Percentiles rank a stretch among this genome's conserved stretches.
Conservation (phyloP, 2,888 invertebrate genomes). For the Rotaria macrura region DNA sequence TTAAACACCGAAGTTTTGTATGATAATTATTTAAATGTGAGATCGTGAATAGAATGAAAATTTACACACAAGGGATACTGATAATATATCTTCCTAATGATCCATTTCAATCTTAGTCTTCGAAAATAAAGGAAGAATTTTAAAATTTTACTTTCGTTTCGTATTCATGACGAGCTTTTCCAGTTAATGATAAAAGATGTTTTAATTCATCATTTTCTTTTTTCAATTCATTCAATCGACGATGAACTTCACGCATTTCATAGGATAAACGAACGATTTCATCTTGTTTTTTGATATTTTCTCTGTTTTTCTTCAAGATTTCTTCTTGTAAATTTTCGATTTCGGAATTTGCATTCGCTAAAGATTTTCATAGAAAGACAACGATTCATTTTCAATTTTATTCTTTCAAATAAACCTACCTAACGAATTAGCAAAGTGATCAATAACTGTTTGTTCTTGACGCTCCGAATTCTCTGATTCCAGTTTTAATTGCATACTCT, state of each 20-base stretch:
- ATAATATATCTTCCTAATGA: too few species aligned
- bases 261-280: not conserved
- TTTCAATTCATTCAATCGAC: not conserved
- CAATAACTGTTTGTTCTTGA: not conserved
- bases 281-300: not conserved
- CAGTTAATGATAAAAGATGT: not conserved
- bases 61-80: too few species aligned
- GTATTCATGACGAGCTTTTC: not conserved
- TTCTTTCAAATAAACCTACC: not conserved
- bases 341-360: not conserved
- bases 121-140: not conserved
- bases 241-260: not conserved
- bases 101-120: too few species aligned
- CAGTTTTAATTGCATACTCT: not conserved
- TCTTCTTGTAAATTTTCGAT: not conserved
- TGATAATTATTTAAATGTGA: too few species aligned
- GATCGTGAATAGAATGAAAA: too few species aligned
- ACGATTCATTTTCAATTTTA: too few species aligned
- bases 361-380: not conserved
- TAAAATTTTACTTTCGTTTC: not conserved
- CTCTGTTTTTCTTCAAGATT: not conserved
- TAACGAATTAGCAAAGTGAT: not conserved
- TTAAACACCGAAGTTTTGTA: too few species aligned
- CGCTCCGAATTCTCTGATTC: not conserved
- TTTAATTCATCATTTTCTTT: constrained; percentile 20